A percentile compares a stretch with the other conserved stretches of the same genome.
Evolutionary conservation across 2,888 invertebrate species (phyloP).

Genomic region (Argyresthia albistria): DNA sequence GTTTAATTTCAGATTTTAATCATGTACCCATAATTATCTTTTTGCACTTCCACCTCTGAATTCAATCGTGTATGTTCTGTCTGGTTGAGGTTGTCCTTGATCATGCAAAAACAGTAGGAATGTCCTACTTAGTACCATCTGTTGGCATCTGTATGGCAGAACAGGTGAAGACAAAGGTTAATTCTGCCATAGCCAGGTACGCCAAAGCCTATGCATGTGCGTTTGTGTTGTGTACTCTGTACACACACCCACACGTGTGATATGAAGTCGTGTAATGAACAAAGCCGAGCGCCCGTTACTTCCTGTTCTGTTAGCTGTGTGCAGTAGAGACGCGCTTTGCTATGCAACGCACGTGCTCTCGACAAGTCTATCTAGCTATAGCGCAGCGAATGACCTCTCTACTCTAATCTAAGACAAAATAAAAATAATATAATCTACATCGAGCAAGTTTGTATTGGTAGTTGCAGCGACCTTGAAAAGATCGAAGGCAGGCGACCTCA

Average conservation of each 20-base stretch:
- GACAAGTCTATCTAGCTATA: slow-evolving; percentile 20
- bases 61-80: too few relatives aligned
- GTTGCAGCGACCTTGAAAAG: slow-evolving; percentile 1
- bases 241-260: not conserved
- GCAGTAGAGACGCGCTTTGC: slow-evolving; percentile 1
- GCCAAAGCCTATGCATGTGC: not conserved
- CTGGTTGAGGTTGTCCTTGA: too few relatives aligned
- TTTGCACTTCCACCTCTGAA: too few relatives aligned
- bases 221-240: too few relatives aligned
- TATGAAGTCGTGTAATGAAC: not conserved
- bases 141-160: too few relatives aligned
- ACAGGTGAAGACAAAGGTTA: not conserved
- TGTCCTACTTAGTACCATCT: too few relatives aligned
- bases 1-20: too few relatives aligned
- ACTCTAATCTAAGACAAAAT: slow-evolving; percentile 29
- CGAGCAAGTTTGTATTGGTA: not conserved
- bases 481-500: slow-evolving; percentile 58
- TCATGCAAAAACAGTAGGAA: too few relatives aligned
- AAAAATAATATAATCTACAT: slow-evolving; percentile 12
- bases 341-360: slow-evolving; percentile 11
- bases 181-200: not conserved
- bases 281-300: slow-evolving; percentile 12
- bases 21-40: too few relatives aligned
- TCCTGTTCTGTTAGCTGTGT: slow-evolving; percentile 11
- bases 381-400: slow-evolving; percentile 42